These are phyloP conservation scores for Crenuchus spilurus DNA, from an alignment of 2,797 vertebrate genomes.

Conservation along the genomic window DNA sequence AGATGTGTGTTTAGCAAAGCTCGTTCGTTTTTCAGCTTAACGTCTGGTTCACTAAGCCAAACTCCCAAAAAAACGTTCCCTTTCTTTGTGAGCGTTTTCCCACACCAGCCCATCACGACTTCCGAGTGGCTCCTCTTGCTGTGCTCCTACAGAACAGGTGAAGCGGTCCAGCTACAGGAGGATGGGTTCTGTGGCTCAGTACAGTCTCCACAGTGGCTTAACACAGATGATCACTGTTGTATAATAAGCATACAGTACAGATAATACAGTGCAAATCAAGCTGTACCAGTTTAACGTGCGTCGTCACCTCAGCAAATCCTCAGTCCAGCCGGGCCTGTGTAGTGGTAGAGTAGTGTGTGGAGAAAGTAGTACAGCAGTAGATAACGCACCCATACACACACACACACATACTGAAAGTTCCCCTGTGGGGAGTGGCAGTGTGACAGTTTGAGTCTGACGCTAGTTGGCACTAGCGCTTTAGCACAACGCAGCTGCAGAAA, in stretches of 20 bases:
- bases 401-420: constrained; percentile 9
- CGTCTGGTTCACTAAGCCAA: neutral
- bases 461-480: neutral
- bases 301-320: constrained; percentile 16
- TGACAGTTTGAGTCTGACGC: constrained; percentile 28
- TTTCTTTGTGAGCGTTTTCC: neutral
- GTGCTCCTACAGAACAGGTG: neutral
- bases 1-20: neutral
- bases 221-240: neutral
- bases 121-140: neutral
- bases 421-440: constrained; percentile 39
- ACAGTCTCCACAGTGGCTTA: constrained; percentile 12
- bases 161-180: neutral
- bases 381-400: neutral
- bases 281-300: constrained; percentile 9
- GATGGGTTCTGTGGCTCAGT: neutral
- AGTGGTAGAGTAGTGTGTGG: constrained; percentile 25
- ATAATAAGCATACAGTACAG: constrained; percentile 19
- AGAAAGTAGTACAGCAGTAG: constrained; percentile 42
- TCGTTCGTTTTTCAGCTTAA: neutral
- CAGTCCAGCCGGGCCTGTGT: neutral
- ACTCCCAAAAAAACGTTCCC: neutral
- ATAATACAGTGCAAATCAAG: constrained; percentile 49
- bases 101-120: neutral
- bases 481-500: constrained; percentile 30